Base-by-base conservation (phyloP, 2,888 invertebrate species). In the Leptopilina myrica region DNA sequence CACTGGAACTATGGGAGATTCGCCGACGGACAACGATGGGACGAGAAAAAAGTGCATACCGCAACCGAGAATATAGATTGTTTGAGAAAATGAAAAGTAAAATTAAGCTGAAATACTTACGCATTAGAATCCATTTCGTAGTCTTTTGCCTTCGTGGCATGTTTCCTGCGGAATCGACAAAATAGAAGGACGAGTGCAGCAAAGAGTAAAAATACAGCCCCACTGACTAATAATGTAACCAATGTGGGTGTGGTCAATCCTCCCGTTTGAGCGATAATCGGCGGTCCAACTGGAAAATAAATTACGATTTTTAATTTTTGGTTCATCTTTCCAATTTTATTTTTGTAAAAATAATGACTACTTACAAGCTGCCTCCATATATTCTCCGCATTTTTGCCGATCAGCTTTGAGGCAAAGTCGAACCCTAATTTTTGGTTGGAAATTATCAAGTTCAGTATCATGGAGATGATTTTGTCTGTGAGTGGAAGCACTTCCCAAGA, bases 141-240 rank as follows among this genome's bases (percentile, higher is more conserved):
- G 91, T 97, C 97, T 92, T 98, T 98, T 46, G 96, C 94, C 85
- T 95, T 95, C 82, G 93, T 93, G 84, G 96, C 95, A 92, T 97
- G 97, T 91, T 96, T 96, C 81, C 96, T 94, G 87, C 96, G 96
- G 92, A 97, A 96, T 81, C 96, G 95, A 89, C 97, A 97, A 93
- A 97, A 97, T 89, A 97, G 94, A 86, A 97, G 93, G 80, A 97
- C 92, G 7, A 97, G 92, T 14, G 95, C 95, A 64, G 95, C 94
- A 90, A 96, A 96, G 1, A 97, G 92, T 5, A 96, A 93, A 86
- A 96, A 96, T n/a, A 97, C 96, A 79, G 96, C 94, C 86, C 96
- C 95, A 67, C 96, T 96, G 40, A 96, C 95, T 82, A 96, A 94
- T 85, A 96, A 95, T 26, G 95, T 96, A 82, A 96, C 95, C 84